Base-by-base conservation (phyloP, 1,140 invertebrate species). In the Thalassaphorura encarpata region DNA sequence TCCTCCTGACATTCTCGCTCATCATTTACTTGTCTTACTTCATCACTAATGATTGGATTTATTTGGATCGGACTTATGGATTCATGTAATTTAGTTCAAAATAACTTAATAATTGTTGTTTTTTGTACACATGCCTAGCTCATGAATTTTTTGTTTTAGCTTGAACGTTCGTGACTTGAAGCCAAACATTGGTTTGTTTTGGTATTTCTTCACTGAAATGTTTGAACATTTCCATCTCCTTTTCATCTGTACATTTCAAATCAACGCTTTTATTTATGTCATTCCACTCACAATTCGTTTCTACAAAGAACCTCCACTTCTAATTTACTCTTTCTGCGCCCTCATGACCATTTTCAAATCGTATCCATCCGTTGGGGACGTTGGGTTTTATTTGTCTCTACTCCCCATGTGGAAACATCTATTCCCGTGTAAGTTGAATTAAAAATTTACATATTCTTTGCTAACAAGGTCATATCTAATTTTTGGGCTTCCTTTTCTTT, bases 121-220 rank as follows among this genome's bases (percentile, higher is more conserved):
- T 42, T 15, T 26, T 47, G 13, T 26, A 8, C 27, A 21, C 21
- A 24, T 47, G 27, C 13, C 8, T 43, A 13, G 19, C 8, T 43
- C 8, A 13, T 43, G 33, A 11, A 58, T 62, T 63, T 63, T 65
- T 60, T 54, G 57, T 76, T 76, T 56, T 73, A 85, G 83, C 69
- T 77, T 89, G 51, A 80, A 79, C 43, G 89, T 96, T 21, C 88
- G 89, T 23, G 94, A 99, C 75, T 75, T 98, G 43, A 86, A 89
- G 62, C 96, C 96, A 23, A 99, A 98, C 69, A 89, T 97, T 67
- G 96, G 96, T 2, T 73, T 99, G 0, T 99, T 97, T 71, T 99
- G 96, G 96, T 99, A 99, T 70, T 99, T 99, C 71, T 99, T 99
- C 69, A 97, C 92, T 0, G 95, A 99, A 77, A 96, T 99, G 89